Conservation (phyloP, 2,797 vertebrate species). For the Vespertilio murinus region DNA sequence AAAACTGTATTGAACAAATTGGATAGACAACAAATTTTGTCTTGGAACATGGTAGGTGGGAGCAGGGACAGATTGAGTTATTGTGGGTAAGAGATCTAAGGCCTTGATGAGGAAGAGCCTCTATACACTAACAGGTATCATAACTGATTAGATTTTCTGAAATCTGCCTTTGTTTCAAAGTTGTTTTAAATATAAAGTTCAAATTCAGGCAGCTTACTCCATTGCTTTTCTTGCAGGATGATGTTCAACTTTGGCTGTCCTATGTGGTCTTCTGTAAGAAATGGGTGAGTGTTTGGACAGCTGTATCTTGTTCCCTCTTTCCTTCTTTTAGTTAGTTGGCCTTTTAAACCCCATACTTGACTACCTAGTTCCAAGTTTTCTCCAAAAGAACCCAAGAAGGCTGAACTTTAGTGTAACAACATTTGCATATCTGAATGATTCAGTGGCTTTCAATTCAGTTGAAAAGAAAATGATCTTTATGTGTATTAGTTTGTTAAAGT, state of each 20-base stretch:
- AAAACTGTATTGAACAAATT: neutral
- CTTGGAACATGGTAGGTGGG: neutral
- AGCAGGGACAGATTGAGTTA: neutral
- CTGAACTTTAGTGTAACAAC: neutral
- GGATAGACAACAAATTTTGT: neutral
- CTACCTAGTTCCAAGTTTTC: neutral
- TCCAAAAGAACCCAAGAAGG: neutral
- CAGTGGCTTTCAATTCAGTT: neutral
- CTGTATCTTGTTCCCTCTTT: neutral
- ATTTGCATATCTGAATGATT: slow-evolving; percentile 3
- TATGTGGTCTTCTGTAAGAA: slow-evolving; percentile 96
- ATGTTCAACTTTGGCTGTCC: slow-evolving; percentile 96
- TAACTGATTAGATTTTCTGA: neutral
- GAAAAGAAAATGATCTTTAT: slow-evolving; percentile 37
- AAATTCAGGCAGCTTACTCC: neutral
- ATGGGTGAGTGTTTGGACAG: slow-evolving; percentile 89
- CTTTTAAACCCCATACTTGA: neutral
- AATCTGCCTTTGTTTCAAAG: neutral
- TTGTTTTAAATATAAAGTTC: neutral
- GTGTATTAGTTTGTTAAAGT: neutral
- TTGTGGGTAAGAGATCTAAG: neutral
- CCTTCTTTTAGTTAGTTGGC: neutral
- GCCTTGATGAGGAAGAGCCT: neutral
- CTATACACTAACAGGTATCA: neutral
- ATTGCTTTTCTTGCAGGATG: slow-evolving; percentile 86